Evolutionary conservation across 2,113 vertebrate species (phyloP).

Genomic region (Sphaerodactylus townsendi): DNA sequence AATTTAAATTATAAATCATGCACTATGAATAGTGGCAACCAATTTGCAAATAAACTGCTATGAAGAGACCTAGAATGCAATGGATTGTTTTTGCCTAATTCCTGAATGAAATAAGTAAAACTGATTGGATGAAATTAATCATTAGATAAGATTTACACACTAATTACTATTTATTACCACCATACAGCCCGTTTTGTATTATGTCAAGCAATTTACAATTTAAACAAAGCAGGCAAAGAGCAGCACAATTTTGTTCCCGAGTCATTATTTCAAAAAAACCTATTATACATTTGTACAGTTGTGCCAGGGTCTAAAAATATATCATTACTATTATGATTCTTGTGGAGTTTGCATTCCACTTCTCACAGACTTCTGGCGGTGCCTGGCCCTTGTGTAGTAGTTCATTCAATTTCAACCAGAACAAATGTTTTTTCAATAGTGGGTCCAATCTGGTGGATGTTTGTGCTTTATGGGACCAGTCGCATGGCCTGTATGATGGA

Average conservation of each 20-base stretch:
- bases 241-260: neutral
- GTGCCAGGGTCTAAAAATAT: neutral
- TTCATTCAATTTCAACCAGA: no score
- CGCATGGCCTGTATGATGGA: no score
- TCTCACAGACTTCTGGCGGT: no score
- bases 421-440: no score
- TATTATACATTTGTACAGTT: neutral
- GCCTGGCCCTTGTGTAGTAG: no score
- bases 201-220: neutral
- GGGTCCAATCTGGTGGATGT: no score
- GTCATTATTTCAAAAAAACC: neutral
- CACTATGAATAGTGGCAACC: slow-evolving; percentile 51
- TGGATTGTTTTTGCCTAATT: slow-evolving; percentile 24
- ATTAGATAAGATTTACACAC: neutral
- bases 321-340: no score
- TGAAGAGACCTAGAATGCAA: slow-evolving; percentile 35
- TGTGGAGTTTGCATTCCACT: no score
- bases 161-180: neutral
- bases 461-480: no score
- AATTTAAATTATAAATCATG: slow-evolving; percentile 47
- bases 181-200: neutral
- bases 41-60: slow-evolving; percentile 11
- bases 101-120: slow-evolving; percentile 57
- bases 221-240: neutral
- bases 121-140: neutral